Percentiles rank a stretch among this genome's conserved stretches.
phyloP scores from a whole-genome alignment of 64 coral and sea anemone genomes.

The Porites lutea region DNA sequence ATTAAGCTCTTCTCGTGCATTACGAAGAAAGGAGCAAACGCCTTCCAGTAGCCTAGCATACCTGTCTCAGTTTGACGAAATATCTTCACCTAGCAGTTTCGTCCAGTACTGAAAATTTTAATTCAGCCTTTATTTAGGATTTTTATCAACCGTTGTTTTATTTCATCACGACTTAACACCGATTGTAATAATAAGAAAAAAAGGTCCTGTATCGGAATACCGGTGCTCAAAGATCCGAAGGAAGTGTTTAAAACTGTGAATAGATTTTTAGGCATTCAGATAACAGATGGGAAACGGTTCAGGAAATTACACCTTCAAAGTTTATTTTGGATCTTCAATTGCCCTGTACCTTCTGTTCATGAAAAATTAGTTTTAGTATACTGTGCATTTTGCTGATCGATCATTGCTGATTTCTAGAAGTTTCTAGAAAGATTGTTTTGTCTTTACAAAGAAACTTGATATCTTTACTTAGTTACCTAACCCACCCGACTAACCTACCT shows the following conservation, averaged over 20 bases:
- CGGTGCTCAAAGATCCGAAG: conserved; percentile 3
- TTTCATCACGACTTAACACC: not conserved
- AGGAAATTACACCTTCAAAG: conserved; percentile 38
- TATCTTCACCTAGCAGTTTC: conserved; percentile 2
- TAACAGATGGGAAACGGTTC: not conserved
- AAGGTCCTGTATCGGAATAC: not conserved
- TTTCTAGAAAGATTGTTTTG: conserved; percentile 2
- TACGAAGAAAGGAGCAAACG: not conserved
- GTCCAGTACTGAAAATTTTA: not conserved
- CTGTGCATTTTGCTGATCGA: not conserved
- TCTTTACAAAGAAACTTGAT: conserved; percentile 24
- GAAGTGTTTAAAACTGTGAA: conserved; percentile 42
- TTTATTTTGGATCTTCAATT: conserved; percentile 4
- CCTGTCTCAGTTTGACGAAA: not conserved
- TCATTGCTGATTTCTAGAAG: not conserved
- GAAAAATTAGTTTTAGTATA: not conserved
- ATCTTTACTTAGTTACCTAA: not conserved
- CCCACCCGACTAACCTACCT: not conserved
- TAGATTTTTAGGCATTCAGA: conserved; percentile 17
- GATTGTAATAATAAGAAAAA: not conserved
- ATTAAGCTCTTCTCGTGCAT: not conserved
- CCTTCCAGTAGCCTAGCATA: conserved; percentile 14
- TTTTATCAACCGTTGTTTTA: not conserved
- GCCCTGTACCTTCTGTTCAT: not conserved
- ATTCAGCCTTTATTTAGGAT: not conserved